A percentile compares a stretch with the other conserved stretches of the same genome.
phyloP scores from a whole-genome alignment of 2,888 invertebrate species.

The Seira sanloemensis region DNA sequence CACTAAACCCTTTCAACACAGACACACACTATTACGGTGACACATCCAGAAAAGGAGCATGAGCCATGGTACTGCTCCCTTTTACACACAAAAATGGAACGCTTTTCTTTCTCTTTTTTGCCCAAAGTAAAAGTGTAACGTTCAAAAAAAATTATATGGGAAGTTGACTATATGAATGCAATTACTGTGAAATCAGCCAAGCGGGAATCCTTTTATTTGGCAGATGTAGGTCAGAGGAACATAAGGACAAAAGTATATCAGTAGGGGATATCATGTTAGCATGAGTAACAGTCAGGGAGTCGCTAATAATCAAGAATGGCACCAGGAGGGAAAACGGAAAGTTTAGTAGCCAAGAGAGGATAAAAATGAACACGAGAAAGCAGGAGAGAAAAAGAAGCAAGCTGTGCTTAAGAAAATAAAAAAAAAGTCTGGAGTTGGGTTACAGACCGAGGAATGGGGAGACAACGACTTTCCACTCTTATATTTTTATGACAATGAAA shows the following conservation, averaged over 20 bases:
- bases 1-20: background rate
- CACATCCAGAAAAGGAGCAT: background rate
- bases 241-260: conserved; percentile 10
- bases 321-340: conserved; percentile 35
- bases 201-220: conserved; percentile 60
- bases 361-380: background rate
- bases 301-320: conserved; percentile 41
- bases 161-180: conserved; percentile 45
- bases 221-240: conserved; percentile 57
- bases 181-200: conserved; percentile 60
- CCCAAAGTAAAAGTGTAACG: background rate
- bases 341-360: conserved; percentile 17
- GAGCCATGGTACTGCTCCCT: too few relatives aligned
- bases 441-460: background rate
- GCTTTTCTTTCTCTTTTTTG: conserved; percentile 5
- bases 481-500: background rate
- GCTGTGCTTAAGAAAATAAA: background rate
- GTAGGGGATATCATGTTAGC: background rate
- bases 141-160: background rate
- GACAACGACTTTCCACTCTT: conserved; percentile 18
- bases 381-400: conserved; percentile 19
- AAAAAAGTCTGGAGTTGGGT: conserved; percentile 1
- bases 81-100: background rate
- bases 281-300: conserved; percentile 13
- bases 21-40: background rate